Conservation (phyloP, 2,113 vertebrate genomes). For the Grallaria varia region DNA sequence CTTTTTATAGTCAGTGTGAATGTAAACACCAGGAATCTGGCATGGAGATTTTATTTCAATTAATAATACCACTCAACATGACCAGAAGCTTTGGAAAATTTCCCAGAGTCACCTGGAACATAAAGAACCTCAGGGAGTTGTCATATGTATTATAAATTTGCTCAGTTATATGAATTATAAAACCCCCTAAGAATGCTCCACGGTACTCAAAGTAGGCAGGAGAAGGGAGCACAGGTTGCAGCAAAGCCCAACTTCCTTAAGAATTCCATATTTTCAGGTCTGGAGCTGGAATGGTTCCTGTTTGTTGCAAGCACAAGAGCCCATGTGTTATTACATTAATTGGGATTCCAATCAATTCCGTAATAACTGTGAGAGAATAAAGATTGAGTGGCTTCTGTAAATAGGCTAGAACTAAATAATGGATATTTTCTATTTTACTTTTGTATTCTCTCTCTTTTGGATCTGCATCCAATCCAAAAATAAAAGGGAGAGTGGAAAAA, state of each 20-base stretch:
- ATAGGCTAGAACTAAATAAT: not conserved
- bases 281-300: not conserved
- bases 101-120: not conserved
- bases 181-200: not conserved
- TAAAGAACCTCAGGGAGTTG: not conserved
- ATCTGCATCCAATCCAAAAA: not conserved
- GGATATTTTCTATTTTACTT: not conserved
- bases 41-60: not conserved
- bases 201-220: not conserved
- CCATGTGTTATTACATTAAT: not conserved
- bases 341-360: not conserved
- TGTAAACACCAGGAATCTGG: not conserved
- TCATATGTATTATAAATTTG: not conserved
- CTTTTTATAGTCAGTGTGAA: not conserved
- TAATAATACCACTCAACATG: not conserved
- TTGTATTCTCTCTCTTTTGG: not conserved
- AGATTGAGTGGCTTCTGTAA: not conserved
- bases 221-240: conserved; percentile 6
- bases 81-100: not conserved
- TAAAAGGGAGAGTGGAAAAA: not conserved
- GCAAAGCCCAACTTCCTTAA: not conserved
- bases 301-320: not conserved
- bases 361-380: not conserved
- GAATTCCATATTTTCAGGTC: not conserved
- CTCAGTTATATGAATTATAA: not conserved